Evolutionary conservation across 2,888 invertebrate genomes (phyloP), one percentile per base, ranked within the genome.

Genomic region (Rugalucina vietnamica): DNA sequence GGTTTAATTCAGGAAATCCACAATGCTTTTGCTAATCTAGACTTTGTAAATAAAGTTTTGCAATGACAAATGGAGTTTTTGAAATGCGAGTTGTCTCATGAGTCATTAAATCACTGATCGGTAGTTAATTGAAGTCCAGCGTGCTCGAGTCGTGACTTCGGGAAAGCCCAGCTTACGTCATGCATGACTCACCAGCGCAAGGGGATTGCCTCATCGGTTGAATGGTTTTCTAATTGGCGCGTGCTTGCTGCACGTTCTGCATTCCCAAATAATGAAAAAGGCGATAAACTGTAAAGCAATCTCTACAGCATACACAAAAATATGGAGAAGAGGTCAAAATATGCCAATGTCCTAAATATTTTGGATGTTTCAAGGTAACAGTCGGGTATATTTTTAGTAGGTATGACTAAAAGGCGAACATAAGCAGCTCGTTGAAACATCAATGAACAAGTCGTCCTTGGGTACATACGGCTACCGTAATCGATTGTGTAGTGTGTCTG

Each of bases 81-180:
- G 65, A 32, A 65, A 65, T 65, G 21, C 43, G 8, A 43, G 18
- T 43, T 43, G 43, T 12, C 8, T 12, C 8, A 73, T 73, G 73
- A 73, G 49, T 73, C 73, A 73, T 29, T 49, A 10, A 73, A 29
- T 18, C 12, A 36, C n/a, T 36, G 21, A 36, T 14, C 18, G 34
- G 24, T 34, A 3, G 14, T 70, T 70, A 4, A 2, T 34, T 36
- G 70, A 34, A 2, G 32, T 73, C 49, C 49, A 73, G 49, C 49
- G 29, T 49, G 49, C 73, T 49, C 73, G 73, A 73, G 29, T 49
- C 73, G 81, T 75, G 81, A 82, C 76, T 37, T 50, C 50, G 90
- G 89, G 90, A 89, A 89, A 90, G 88, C 88, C 89, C 90, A 80
- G 76, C 76, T 89, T 86, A 90, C 90, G 90, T 90, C 89, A 90